phyloP scores from a whole-genome alignment of 2,113 vertebrate species.

The Bambusicola thoracicus region DNA sequence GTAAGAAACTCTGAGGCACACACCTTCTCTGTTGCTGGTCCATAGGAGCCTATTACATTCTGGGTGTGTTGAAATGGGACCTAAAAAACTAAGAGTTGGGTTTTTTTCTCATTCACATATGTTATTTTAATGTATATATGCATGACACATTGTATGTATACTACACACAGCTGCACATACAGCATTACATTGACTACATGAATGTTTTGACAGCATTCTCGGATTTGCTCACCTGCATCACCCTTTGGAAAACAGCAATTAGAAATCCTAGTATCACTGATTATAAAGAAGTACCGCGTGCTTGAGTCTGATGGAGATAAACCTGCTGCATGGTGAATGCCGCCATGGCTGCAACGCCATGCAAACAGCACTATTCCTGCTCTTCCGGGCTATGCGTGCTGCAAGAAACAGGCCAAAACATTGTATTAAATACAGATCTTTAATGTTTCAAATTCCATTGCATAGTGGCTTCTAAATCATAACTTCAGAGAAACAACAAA shows the following conservation, averaged over 20 bases:
- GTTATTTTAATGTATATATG: neutral
- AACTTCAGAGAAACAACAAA: neutral
- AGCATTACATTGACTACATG: neutral
- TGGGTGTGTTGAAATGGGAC: neutral
- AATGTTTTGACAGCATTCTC: neutral
- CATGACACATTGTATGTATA: accelerated
- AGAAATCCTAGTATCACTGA: neutral
- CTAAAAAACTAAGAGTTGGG: neutral
- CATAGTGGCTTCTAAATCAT: neutral
- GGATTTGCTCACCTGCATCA: neutral
- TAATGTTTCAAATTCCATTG: neutral
- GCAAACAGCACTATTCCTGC: neutral
- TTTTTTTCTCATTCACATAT: neutral
- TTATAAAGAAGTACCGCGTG: neutral
- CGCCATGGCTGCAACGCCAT: neutral
- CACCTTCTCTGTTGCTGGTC: accelerated
- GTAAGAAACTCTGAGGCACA: neutral
- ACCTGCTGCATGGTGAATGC: neutral
- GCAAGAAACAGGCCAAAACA: neutral
- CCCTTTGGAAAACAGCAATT: neutral
- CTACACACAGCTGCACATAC: neutral
- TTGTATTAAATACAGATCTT: neutral
- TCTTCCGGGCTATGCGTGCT: neutral
- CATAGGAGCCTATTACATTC: neutral
- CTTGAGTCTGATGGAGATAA: neutral